Conservation (phyloP, 2,888 invertebrate genomes). For the Eupithecia abbreviata region DNA sequence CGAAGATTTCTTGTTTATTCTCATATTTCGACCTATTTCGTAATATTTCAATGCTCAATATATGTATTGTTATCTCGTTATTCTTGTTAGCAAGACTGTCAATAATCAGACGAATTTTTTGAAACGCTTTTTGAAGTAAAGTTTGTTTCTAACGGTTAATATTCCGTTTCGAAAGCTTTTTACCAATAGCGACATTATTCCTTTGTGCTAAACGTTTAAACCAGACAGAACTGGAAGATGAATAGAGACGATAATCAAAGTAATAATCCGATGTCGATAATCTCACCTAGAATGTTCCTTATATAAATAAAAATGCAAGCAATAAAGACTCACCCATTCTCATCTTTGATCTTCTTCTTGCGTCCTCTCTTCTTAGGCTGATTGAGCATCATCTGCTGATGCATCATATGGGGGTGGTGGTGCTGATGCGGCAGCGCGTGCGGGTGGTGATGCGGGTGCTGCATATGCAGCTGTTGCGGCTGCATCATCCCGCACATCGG, state of each 20-base stretch:
- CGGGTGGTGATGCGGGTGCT: constrained; percentile 68
- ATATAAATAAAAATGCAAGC: background rate
- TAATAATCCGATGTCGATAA: background rate
- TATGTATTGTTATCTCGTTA: background rate
- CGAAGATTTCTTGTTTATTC: background rate
- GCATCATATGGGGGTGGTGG: constrained; percentile 66
- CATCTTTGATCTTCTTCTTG: constrained; percentile 91
- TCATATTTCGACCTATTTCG: background rate
- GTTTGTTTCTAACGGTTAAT: background rate
- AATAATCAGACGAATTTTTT: background rate
- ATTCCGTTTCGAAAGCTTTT: background rate
- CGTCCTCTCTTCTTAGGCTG: constrained; percentile 92
- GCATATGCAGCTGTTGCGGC: constrained; percentile 60
- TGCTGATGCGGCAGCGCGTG: constrained; percentile 56
- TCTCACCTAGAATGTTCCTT: background rate
- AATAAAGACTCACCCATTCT: constrained; percentile 79
- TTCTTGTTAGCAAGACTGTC: background rate
- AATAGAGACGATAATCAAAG: background rate
- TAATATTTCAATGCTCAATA: background rate
- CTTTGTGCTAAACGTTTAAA: background rate
- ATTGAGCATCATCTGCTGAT: constrained; percentile 78
- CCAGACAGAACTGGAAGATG: background rate
- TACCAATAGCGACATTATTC: background rate
- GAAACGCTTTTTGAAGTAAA: background rate
- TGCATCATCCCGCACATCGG: constrained; percentile 84